phyloP scores from a whole-genome alignment of 2,888 invertebrate species.

The Galerucella pusilla region DNA sequence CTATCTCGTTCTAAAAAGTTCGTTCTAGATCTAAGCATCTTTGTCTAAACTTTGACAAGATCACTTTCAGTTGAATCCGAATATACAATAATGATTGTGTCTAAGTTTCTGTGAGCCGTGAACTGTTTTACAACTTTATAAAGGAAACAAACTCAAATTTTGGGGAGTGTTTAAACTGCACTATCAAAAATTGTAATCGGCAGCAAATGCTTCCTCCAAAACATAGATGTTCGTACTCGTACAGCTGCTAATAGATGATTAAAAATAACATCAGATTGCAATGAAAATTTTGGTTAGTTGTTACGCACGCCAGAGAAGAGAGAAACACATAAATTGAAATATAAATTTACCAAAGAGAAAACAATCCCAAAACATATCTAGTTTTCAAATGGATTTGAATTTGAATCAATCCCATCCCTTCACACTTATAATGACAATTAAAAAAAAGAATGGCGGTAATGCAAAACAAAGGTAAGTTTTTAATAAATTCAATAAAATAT shows the following conservation, averaged over 20 bases:
- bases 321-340: too few relatives aligned
- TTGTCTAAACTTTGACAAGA: not conserved
- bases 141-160: not conserved
- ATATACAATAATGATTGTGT: not conserved
- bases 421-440: not conserved
- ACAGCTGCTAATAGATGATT: too few relatives aligned
- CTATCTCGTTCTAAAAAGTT: not conserved
- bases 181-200: too few relatives aligned
- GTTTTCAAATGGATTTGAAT: not conserved
- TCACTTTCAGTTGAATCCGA: not conserved
- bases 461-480: slow-evolving; percentile 5
- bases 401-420: not conserved
- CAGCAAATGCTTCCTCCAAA: too few relatives aligned
- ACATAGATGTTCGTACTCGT: too few relatives aligned
- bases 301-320: too few relatives aligned
- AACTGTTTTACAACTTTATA: not conserved
- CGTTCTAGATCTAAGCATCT: not conserved
- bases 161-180: too few relatives aligned
- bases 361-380: too few relatives aligned
- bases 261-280: too few relatives aligned
- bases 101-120: not conserved
- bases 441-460: not conserved
- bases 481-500: slow-evolving; percentile 13
- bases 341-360: too few relatives aligned
- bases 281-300: too few relatives aligned